Conservation (phyloP, 2,797 vertebrate species). For the Ctenochaetus hawaiiensis region DNA sequence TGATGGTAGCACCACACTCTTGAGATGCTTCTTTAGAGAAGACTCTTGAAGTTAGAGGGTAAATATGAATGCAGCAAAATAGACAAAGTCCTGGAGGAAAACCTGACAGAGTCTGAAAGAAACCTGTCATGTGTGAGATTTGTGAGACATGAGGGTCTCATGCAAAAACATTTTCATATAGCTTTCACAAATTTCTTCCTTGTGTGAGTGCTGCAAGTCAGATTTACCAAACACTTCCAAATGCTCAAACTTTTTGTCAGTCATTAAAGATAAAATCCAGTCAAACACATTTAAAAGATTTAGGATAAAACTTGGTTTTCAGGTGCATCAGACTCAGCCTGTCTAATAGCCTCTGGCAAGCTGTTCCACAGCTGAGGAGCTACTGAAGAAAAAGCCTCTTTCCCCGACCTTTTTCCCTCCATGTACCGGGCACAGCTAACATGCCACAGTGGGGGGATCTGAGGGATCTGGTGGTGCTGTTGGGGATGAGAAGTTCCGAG, state of each 20-base stretch:
- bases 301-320: too few relatives aligned
- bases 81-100: background rate
- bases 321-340: too few relatives aligned
- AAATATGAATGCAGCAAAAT: background rate
- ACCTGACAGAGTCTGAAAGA: slow-evolving; percentile 9
- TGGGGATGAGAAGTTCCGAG: too few relatives aligned
- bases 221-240: too few relatives aligned
- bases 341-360: too few relatives aligned
- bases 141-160: background rate
- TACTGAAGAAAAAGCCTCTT: too few relatives aligned
- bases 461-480: too few relatives aligned
- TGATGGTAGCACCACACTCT: background rate
- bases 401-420: too few relatives aligned
- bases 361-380: too few relatives aligned
- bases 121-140: slow-evolving; percentile 1
- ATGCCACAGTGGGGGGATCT: too few relatives aligned
- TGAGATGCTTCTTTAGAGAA: background rate
- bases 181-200: background rate
- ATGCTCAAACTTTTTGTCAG: background rate
- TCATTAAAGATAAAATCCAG: background rate
- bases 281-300: too few relatives aligned
- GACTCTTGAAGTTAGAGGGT: background rate
- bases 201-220: background rate
- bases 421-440: too few relatives aligned
- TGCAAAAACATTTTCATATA: background rate